Evolutionary conservation across 64 coral and sea anemone genomes (phyloP).

Genomic region (Actinia tenebrosa): DNA sequence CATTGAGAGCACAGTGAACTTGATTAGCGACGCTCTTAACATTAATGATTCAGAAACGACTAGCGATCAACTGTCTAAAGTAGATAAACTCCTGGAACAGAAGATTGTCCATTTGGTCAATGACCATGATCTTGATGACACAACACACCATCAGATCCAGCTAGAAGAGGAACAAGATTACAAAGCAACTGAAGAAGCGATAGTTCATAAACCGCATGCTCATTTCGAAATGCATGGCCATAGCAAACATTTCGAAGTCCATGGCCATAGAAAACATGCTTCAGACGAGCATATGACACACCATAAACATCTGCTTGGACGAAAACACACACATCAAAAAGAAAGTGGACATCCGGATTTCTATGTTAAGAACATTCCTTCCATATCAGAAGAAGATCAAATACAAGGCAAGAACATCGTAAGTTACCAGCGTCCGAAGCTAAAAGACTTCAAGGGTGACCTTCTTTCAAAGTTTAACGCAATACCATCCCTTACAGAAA

Average conservation of each 20-base stretch:
- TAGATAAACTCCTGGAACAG: slow-evolving; percentile 17
- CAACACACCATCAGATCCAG: neutral
- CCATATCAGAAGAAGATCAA: neutral
- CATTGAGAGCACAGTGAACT: slow-evolving; percentile 8
- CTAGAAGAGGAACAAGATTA: neutral
- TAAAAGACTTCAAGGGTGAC: neutral
- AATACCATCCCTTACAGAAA: neutral
- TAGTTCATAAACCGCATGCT: neutral
- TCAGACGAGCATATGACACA: neutral
- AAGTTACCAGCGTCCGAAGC: neutral
- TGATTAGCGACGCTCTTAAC: neutral
- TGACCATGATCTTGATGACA: neutral
- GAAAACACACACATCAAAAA: neutral
- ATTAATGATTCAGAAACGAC: neutral
- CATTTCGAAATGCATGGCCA: neutral
- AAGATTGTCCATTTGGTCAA: slow-evolving; percentile 1
- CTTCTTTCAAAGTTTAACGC: neutral
- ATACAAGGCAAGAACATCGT: neutral
- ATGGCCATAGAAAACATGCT: neutral
- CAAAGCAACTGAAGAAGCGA: neutral
- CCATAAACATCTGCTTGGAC: neutral
- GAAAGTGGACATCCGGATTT: neutral
- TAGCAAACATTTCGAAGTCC: neutral
- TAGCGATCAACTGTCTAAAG: neutral
- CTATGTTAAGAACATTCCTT: neutral